Conservation (phyloP, 2,113 vertebrate genomes). For the Mormyrus iriodes region DNA sequence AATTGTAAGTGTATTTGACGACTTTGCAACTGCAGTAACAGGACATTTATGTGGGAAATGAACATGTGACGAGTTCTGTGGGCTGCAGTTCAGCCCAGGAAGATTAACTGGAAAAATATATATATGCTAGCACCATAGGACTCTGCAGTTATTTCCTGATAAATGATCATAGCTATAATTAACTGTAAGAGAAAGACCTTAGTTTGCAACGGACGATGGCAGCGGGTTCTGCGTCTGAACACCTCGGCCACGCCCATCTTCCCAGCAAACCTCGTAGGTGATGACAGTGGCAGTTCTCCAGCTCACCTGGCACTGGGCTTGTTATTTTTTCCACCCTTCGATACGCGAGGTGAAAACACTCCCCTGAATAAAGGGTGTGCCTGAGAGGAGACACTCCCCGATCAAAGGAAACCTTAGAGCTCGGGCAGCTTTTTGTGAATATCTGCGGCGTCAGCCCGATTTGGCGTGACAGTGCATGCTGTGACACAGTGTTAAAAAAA, state of each 20-base stretch:
- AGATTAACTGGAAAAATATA: not conserved
- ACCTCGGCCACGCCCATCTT: not conserved
- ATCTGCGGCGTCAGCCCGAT: not conserved
- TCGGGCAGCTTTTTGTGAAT: not conserved
- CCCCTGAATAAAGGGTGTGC: not conserved
- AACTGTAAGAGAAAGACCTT: not conserved
- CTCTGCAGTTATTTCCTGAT: not conserved
- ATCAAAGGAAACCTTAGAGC: not conserved
- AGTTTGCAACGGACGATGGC: not conserved
- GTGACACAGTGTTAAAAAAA: not conserved
- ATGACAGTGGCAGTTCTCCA: slow-evolving; percentile 4
- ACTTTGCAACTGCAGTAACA: not conserved
- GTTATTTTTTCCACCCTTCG: not conserved
- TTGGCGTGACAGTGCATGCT: not conserved
- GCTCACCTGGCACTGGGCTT: not conserved
- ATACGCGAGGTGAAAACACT: not conserved
- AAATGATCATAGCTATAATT: not conserved
- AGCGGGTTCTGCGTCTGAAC: not conserved
- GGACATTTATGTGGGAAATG: not conserved
- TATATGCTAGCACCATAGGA: not conserved
- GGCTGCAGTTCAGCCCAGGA: not conserved
- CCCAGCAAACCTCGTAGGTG: not conserved
- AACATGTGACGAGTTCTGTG: not conserved
- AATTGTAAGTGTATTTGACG: not conserved
- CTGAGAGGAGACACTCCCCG: not conserved